Evolutionary conservation across 30 jellyfish, hydroid and myxozoan genomes (phyloP).

Genomic region (Cassiopea andromeda): DNA sequence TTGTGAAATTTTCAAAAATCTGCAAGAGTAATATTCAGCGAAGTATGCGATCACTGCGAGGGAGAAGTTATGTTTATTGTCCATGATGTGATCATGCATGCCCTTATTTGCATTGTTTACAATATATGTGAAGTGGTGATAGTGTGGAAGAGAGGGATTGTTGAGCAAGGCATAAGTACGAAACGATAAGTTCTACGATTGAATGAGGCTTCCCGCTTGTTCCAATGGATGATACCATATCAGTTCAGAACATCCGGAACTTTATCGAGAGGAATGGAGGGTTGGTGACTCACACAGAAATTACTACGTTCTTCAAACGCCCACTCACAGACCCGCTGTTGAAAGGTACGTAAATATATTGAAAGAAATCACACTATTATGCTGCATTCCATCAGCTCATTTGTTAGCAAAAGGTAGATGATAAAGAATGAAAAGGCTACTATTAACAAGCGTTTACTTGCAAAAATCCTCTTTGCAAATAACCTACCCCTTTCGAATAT

Average conservation of each 20-base stretch:
- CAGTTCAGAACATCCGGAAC: conserved; percentile 70
- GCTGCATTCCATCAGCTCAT: not conserved
- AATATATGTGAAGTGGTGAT: too few relatives aligned
- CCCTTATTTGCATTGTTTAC: too few relatives aligned
- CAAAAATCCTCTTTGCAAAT: not conserved
- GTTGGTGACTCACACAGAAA: conserved; percentile 75
- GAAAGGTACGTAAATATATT: conserved; percentile 43
- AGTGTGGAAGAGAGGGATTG: too few relatives aligned
- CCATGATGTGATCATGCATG: not conserved
- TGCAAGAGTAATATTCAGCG: not conserved
- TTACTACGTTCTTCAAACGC: conserved; percentile 72
- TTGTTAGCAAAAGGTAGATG: not conserved
- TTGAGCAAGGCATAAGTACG: too few relatives aligned
- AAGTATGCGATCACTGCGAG: not conserved
- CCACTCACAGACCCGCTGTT: conserved; percentile 70
- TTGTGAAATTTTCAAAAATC: too few relatives aligned
- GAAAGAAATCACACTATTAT: not conserved
- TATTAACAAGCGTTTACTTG: not conserved
- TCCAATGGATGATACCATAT: conserved; percentile 62
- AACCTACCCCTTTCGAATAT: not conserved
- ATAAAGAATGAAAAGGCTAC: not conserved
- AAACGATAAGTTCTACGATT: too few relatives aligned
- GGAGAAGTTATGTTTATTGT: not conserved
- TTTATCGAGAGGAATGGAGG: conserved; percentile 69
- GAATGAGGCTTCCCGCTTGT: not conserved